Evolutionary conservation across 2,797 vertebrate species (phyloP), one percentile per base, ranked within the genome.

Genomic region (Peromyscus aztecus): DNA sequence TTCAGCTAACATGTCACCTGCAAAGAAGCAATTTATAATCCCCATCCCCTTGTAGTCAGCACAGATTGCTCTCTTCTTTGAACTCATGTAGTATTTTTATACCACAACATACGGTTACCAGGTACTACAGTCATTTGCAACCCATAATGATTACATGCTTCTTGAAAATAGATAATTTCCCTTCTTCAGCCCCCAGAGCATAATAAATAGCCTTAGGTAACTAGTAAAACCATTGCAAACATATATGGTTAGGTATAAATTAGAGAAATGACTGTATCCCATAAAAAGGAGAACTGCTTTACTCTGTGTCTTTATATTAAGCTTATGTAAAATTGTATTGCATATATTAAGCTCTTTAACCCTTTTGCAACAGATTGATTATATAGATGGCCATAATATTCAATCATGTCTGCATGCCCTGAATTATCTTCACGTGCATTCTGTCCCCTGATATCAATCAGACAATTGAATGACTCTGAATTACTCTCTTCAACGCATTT

Each of bases 1-100:
- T 94, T 95, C 95, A 94, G 82, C 90, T 97, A 94, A 40, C 92
- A 86, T 94, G 88, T 97, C 94, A 96, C 71, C 85, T 92, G 67
- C 81, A 87, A 77, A 80, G 93, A 96, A 96, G 83, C 71, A 81
- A 94, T 96, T 89, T 90, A 77, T 86, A 93, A 29, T 86, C 82
- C 85, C 59, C 17, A 52, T 85, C 46, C 55, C 61, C 57, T 40
- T n/a, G 43, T 67, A 85, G 90, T 85, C 69, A 82, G 23, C 59
- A 90, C 61, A 29, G 46, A 63, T 63, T 93, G 43, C 55, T 88
- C 80, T 59, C 43, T 94, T 95, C 59, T 96, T 27, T 69, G 67
- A 95, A 75, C n/a, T 78, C 46, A 55, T 6, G 1, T 27, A 43
- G 61, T 81, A 91, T 94, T 96, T 89, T 90, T 92, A 90, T 90